Evolutionary conservation across 2,888 invertebrate genomes (phyloP).

Genomic region (Rugalucina vietnamica): DNA sequence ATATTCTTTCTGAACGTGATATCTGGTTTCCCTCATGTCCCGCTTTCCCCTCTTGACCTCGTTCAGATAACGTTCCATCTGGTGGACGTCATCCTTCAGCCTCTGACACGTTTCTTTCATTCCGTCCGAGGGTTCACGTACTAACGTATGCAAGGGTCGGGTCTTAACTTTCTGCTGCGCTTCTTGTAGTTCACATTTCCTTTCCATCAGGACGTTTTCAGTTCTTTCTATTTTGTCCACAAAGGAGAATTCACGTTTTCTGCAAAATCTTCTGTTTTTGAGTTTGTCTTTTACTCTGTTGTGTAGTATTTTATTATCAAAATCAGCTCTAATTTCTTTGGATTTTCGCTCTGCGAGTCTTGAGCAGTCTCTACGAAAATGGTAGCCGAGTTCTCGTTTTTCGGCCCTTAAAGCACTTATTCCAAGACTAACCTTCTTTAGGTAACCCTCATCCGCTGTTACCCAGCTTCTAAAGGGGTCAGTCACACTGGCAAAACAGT

Average conservation of each 20-base stretch:
- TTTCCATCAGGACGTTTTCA: slow-evolving; percentile 64
- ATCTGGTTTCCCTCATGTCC: slow-evolving; percentile 64
- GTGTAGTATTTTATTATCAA: slow-evolving; percentile 60
- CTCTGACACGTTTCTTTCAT: slow-evolving; percentile 58
- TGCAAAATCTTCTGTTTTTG: slow-evolving; percentile 60
- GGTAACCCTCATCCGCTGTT: slow-evolving; percentile 76
- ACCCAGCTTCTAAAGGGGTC: slow-evolving; percentile 78
- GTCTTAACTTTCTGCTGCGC: slow-evolving; percentile 51
- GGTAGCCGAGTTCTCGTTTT: slow-evolving; percentile 65
- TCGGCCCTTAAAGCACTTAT: slow-evolving; percentile 61
- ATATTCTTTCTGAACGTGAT: slow-evolving; percentile 71
- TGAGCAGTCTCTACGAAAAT: slow-evolving; percentile 57
- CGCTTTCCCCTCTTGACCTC: slow-evolving; percentile 56
- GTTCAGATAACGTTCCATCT: slow-evolving; percentile 62
- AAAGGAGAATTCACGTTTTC: slow-evolving; percentile 66
- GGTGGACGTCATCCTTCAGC: slow-evolving; percentile 66
- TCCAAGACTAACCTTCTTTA: slow-evolving; percentile 73
- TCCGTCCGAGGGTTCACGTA: slow-evolving; percentile 56
- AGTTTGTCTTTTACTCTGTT: slow-evolving; percentile 54
- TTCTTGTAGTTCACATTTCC: slow-evolving; percentile 61
- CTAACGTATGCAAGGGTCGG: slow-evolving; percentile 53
- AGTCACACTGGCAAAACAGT: slow-evolving; percentile 67
- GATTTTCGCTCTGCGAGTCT: slow-evolving; percentile 63
- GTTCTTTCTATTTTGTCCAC: slow-evolving; percentile 63
- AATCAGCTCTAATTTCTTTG: slow-evolving; percentile 60